Evolutionary conservation across 2,797 vertebrate genomes (phyloP), one percentile per base, ranked within the genome.

Genomic region (Gephyroberyx darwinii): DNA sequence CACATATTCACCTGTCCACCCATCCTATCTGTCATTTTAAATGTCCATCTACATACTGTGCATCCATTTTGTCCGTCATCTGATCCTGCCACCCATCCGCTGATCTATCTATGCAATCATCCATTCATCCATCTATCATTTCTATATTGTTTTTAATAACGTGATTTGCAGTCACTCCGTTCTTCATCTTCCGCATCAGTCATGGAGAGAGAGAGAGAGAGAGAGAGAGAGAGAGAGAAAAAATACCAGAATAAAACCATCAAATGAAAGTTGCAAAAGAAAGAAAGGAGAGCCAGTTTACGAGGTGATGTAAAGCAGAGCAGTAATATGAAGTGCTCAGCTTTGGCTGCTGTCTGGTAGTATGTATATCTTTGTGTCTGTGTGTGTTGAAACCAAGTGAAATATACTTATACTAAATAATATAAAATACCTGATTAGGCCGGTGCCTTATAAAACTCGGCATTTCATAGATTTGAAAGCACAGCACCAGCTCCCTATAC

Each of bases 391-490:
- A 86, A 67, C 74, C 65, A 69, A 68, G 62, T 45, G 17, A 69
- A 68, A 77, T 20, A 68, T 37, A 51, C 55, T 61, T 26, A 26
- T 2, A 26, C n/a, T n/a, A 26, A 26, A 26, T 26, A 2, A 26
- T 26, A 31, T 69, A 72, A 68, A 82, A 83, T 78, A 84, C 53
- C 66, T 81, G 84, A 81, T 85, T 58, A 85, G 74, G 71, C 37
- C 68, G 55, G 19, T 43, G 75, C 69, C 50, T 83, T 78, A 63
- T 62, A 86, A 69, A 72, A 68, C 58, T 63, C 74, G 81, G 48
- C 80, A 81, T 88, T 83, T 86, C 55, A 22, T 20, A 12, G 20
- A 22, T 17, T 35, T 60, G 57, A 43, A 26, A 60, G 19, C 37
- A 22, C 74, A 77, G 54, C 63, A 77, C 51, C 53, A 55, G 50